These are phyloP conservation scores for Leptoclinus maculatus DNA, from an alignment of 2,797 vertebrate genomes.

Conservation along the genomic window DNA sequence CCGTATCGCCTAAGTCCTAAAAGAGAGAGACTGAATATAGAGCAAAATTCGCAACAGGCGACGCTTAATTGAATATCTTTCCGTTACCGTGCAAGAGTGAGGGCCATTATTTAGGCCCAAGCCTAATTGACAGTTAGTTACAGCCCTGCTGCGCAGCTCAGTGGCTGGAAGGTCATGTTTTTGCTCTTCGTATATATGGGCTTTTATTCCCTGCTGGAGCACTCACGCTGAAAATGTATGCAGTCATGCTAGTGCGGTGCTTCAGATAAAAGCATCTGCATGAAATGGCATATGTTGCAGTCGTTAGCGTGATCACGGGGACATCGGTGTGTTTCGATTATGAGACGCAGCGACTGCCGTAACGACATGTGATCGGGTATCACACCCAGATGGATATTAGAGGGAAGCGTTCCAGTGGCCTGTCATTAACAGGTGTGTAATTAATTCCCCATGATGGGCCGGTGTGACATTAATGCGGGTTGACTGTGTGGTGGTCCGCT, in stretches of 20 bases:
- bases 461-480: conserved; percentile 80
- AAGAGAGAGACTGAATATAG: too few species aligned
- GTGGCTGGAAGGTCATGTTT: neutral
- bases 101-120: neutral
- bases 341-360: conserved; percentile 36
- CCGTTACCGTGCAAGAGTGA: too few species aligned
- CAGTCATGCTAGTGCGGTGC: conserved; percentile 5
- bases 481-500: conserved; percentile 77
- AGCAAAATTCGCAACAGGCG: too few species aligned
- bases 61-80: too few species aligned
- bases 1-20: too few species aligned
- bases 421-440: conserved; percentile 86
- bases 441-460: conserved; percentile 82
- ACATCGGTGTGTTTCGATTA: conserved; percentile 55
- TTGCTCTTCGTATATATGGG: neutral
- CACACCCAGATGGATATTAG: conserved; percentile 77
- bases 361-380: conserved; percentile 54
- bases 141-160: neutral
- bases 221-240: conserved; percentile 40
- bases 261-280: conserved; percentile 43
- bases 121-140: neutral
- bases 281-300: conserved; percentile 42
- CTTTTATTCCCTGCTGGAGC: conserved; percentile 24
- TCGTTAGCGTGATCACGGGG: conserved; percentile 56
- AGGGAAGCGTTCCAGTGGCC: conserved; percentile 66